phyloP scores from a whole-genome alignment of 2,113 vertebrate species.

The Tylochromis polylepis region DNA sequence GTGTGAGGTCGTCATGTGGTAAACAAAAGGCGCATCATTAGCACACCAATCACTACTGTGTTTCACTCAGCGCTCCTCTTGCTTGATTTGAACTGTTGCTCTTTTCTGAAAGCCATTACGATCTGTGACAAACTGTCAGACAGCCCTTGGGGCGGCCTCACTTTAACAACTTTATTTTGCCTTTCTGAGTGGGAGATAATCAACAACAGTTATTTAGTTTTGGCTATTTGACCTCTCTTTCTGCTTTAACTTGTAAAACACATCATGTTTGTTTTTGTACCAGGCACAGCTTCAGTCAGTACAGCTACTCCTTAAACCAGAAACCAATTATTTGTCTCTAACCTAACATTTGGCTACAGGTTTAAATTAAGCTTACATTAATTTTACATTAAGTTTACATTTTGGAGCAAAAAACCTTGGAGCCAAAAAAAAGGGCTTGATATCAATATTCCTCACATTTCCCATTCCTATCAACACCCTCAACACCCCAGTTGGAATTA shows the following conservation, averaged over 20 bases:
- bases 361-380: background rate
- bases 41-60: background rate
- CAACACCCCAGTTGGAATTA: background rate
- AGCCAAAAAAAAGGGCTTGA: background rate
- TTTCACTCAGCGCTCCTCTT: background rate
- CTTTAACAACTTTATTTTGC: background rate
- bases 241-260: background rate
- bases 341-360: background rate
- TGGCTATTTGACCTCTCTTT: background rate
- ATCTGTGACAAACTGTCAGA: conserved; percentile 1
- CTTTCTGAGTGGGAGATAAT: background rate
- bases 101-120: background rate
- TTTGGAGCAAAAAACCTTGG: background rate
- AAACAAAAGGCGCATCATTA: conserved; percentile 41
- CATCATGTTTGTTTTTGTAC: background rate
- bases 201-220: background rate
- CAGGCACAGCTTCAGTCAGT: background rate
- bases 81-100: background rate
- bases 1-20: background rate
- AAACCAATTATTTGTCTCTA: background rate
- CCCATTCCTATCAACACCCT: background rate
- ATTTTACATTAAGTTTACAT: accelerated
- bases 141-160: background rate
- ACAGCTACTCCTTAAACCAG: background rate
- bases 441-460: background rate